Percentiles rank a stretch among this genome's conserved stretches.
Conservation (phyloP, 2,797 vertebrate species). For the Ceryle rudis region DNA sequence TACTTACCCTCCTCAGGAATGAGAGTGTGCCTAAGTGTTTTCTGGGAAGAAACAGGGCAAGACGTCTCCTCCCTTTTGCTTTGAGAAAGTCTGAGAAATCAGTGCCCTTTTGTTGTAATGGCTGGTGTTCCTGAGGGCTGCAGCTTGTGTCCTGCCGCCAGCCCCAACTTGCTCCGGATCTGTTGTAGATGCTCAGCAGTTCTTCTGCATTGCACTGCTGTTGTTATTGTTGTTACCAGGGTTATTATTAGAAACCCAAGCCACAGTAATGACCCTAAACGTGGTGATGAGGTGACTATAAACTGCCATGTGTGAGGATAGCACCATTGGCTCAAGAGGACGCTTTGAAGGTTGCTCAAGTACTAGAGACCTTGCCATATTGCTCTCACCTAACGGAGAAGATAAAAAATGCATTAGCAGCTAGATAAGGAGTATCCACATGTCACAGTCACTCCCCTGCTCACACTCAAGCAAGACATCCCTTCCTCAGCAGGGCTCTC, state of each 20-base stretch:
- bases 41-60: slow-evolving; percentile 9
- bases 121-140: background rate
- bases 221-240: background rate
- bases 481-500: background rate
- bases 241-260: background rate
- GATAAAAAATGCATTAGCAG: slow-evolving; percentile 56
- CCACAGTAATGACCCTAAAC: background rate
- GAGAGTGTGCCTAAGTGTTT: background rate
- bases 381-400: background rate
- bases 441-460: background rate
- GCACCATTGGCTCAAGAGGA: background rate
- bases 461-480: background rate
- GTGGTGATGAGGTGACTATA: background rate
- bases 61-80: background rate
- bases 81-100: background rate
- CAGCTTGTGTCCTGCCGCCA: background rate
- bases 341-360: background rate
- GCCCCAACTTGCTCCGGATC: background rate
- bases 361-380: background rate
- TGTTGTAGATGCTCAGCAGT: background rate
- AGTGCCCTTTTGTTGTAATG: background rate
- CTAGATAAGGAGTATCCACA: background rate
- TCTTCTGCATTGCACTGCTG: background rate
- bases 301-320: background rate
- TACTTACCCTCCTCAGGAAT: slow-evolving; percentile 25